Base-by-base conservation (phyloP, 2,888 invertebrate species). In the Hedychridium roseum region DNA sequence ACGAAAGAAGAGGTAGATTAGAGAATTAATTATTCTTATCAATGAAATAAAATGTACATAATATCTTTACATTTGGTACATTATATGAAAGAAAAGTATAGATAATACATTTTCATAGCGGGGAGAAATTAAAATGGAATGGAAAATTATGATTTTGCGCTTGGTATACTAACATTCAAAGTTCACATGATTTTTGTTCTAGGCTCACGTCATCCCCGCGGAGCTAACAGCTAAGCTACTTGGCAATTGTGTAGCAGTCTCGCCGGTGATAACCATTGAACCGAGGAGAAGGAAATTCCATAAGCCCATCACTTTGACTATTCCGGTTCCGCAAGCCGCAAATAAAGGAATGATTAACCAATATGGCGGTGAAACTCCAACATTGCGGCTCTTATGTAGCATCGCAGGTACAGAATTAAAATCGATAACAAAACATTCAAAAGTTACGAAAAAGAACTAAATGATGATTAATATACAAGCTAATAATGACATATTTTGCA, bases 281-380 rank as follows among this genome's bases (percentile, higher is more conserved):
- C 99, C 99, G 9, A 83, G 99, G 37, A 84, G 99, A 37, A 85
- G 99, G 60, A 99, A 99, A 83, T 99, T 99, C 86, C 98, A 99
- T 80, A 95, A 97, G 79, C 93, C 95, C 26, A 99, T 99, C 74
- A 97, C 97, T 54, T 85, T 99, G 66, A 97, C 95, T 46, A 94
- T 97, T 78, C 99, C 99, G 5, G 77, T 78, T 15, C 79, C 79
- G 0, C 75, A 78, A 57, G 85, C 85, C 43, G 84, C 85, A 30
- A 84, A 85, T 70, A 85, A 87, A 76, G 87, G 87, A 54, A 92
- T 94, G 93, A 89, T 93, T 46, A 93, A 94, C 81, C 90, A 91
- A 69, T 92, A 91, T 75, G 86, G 84, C 7, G 88, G 87, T 7
- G 88, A 86, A 66, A 88, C 92, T 12, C 91, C 93, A 5, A 92